Conservation (phyloP, 2,113 vertebrate species). For the Macquaria australasica region DNA sequence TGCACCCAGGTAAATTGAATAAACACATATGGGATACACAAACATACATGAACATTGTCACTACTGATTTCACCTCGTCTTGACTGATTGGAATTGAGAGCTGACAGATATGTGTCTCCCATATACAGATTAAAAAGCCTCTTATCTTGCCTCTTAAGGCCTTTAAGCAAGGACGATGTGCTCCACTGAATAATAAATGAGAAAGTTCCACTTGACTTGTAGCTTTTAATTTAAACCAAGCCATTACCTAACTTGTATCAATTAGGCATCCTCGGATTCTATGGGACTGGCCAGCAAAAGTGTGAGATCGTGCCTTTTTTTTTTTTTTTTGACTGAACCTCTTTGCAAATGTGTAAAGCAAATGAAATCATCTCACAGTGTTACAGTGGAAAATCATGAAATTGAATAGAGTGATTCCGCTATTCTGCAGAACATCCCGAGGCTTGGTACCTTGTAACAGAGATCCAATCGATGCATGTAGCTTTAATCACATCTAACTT, state of each 20-base stretch:
- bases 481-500: constrained; percentile 79
- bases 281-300: constrained; percentile 30
- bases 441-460: constrained; percentile 55
- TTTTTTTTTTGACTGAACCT: not conserved
- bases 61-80: constrained; percentile 9
- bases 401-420: constrained; percentile 51
- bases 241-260: constrained; percentile 70
- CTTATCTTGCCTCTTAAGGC: constrained; percentile 72
- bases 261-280: constrained; percentile 60
- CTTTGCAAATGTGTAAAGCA: constrained; percentile 59
- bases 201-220: constrained; percentile 79
- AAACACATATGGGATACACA: constrained; percentile 28
- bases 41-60: constrained; percentile 8
- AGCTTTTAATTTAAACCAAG: constrained; percentile 79
- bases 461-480: constrained; percentile 74
- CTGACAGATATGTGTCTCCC: constrained; percentile 55
- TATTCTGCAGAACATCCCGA: constrained; percentile 58
- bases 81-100: constrained; percentile 43
- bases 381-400: constrained; percentile 65
- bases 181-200: constrained; percentile 78
- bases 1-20: constrained; percentile 31
- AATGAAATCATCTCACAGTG: constrained; percentile 66
- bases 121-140: constrained; percentile 69
- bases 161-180: constrained; percentile 74
- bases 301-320: constrained; percentile 17